These are phyloP conservation scores for Styela plicata DNA, from an alignment of 23 tunicate genomes.

Conservation along the genomic window DNA sequence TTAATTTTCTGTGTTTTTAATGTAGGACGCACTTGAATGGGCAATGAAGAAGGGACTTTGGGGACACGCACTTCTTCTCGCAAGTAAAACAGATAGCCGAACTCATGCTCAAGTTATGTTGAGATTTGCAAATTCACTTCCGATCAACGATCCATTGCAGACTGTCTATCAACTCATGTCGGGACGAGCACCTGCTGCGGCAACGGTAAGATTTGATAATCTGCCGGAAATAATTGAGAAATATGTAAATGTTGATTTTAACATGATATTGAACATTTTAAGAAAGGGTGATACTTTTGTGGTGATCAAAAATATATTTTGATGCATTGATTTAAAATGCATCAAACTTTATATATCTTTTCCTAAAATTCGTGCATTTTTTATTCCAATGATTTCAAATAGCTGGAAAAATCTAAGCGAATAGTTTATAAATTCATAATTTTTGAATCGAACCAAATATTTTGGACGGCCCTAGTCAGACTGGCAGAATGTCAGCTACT, in stretches of 20 bases:
- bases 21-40: conserved; percentile 98
- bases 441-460: too few relatives aligned
- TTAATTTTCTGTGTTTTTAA: not conserved
- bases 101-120: conserved; percentile 91
- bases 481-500: too few relatives aligned
- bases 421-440: too few relatives aligned
- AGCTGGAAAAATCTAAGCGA: too few relatives aligned
- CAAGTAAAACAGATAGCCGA: conserved; percentile 81
- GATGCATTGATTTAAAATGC: too few relatives aligned
- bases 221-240: not conserved
- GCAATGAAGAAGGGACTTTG: conserved; percentile 92
- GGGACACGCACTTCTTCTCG: conserved; percentile 95
- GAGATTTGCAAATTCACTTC: conserved; percentile 87
- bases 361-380: too few relatives aligned
- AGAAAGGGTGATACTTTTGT: not conserved
- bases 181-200: conserved; percentile 83
- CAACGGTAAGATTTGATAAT: conserved; percentile 82
- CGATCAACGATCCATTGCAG: conserved; percentile 95
- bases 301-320: not conserved
- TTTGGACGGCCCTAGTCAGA: too few relatives aligned
- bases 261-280: not conserved
- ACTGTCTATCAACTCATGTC: conserved; percentile 94
- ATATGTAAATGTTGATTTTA: not conserved
- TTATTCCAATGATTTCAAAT: too few relatives aligned
- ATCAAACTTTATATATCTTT: too few relatives aligned